Evolutionary conservation across 2,797 vertebrate genomes (phyloP).

Genomic region (Vultur gryphus): DNA sequence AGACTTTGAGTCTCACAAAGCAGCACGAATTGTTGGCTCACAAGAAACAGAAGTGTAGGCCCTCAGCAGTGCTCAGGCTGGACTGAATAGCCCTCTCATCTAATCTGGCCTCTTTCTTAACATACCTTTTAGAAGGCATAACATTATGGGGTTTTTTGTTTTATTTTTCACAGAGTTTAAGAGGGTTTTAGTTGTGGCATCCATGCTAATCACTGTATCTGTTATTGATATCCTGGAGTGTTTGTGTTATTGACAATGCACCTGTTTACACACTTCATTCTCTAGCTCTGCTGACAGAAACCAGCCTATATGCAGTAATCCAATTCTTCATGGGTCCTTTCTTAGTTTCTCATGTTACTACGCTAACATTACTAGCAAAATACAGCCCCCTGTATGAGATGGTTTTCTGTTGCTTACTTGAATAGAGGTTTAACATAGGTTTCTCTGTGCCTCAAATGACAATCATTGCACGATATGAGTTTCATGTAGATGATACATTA

Average conservation of each 20-base stretch:
- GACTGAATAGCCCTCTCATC: not conserved
- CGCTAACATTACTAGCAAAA: not conserved
- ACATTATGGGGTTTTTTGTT: rapidly evolving
- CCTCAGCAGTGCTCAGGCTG: not conserved
- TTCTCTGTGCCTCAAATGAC: not conserved
- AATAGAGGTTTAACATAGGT: not conserved
- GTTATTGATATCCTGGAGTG: not conserved
- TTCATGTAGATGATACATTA: not conserved
- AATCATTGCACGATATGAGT: not conserved
- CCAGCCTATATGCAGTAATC: not conserved
- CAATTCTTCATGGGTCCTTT: not conserved
- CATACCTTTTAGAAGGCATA: not conserved
- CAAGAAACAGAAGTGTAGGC: not conserved
- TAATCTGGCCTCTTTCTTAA: not conserved
- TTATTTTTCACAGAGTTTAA: not conserved
- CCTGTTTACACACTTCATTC: not conserved
- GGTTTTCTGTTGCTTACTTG: not conserved
- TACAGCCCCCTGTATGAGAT: not conserved
- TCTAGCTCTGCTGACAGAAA: not conserved
- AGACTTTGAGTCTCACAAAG: not conserved
- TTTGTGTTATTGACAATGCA: not conserved
- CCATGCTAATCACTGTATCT: not conserved
- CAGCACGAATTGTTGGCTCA: not conserved
- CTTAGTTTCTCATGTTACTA: not conserved
- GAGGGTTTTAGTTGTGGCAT: not conserved